Evolutionary conservation across 2,113 vertebrate species (phyloP).

Genomic region (Notechis scutatus): DNA sequence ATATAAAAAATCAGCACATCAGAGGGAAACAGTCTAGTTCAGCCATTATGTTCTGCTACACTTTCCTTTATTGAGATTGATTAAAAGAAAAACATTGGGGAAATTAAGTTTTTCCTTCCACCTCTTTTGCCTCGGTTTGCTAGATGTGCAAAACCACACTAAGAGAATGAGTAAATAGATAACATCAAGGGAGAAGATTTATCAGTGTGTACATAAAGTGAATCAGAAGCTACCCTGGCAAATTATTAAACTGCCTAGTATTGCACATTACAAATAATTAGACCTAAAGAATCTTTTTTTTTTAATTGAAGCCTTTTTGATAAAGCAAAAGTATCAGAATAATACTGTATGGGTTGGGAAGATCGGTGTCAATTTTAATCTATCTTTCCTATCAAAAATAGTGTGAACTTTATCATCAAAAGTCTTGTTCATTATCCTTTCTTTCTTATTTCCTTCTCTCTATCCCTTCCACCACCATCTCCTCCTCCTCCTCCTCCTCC

Average conservation of each 20-base stretch:
- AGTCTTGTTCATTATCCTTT: background rate
- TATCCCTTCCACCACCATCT: background rate
- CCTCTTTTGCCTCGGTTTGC: background rate
- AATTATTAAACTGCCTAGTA: conserved; percentile 17
- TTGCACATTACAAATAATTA: conserved; percentile 14
- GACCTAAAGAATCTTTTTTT: background rate
- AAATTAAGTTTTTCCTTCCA: background rate
- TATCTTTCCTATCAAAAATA: background rate
- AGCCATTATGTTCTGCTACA: background rate
- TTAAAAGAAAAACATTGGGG: background rate
- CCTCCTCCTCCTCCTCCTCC: too few relatives aligned
- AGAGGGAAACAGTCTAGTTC: background rate
- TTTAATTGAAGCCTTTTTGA: background rate
- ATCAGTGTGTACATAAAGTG: background rate
- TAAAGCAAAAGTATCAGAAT: background rate
- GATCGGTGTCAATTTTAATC: background rate
- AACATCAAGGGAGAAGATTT: background rate
- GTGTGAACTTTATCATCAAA: background rate
- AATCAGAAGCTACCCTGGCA: background rate
- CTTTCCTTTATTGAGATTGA: background rate
- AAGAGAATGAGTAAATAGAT: background rate
- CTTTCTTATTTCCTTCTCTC: background rate
- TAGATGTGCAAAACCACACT: background rate
- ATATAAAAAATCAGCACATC: background rate
- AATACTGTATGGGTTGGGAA: background rate